Conservation (phyloP, 2,113 vertebrate genomes). For the Saccopteryx leptura region DNA sequence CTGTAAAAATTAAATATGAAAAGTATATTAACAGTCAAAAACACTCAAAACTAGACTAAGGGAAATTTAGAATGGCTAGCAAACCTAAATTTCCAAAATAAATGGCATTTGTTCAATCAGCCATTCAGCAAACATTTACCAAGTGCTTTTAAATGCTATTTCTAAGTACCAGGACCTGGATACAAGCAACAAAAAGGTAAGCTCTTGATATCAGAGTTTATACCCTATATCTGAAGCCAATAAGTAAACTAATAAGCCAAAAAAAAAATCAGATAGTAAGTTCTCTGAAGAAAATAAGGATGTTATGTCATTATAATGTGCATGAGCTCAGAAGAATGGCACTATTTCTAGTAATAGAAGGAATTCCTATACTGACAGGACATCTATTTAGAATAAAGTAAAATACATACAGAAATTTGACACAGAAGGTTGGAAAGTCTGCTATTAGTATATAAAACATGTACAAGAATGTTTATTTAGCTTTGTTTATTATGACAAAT, state of each 20-base stretch:
- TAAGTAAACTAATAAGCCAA: background rate
- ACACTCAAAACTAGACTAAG: background rate
- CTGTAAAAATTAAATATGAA: constrained; percentile 25
- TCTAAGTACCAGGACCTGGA: background rate
- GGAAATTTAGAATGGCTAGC: background rate
- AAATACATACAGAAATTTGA: constrained; percentile 18
- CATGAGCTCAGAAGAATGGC: background rate
- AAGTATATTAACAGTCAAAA: constrained; percentile 27
- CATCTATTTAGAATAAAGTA: background rate
- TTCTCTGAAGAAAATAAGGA: constrained; percentile 1
- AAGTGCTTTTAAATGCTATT: background rate
- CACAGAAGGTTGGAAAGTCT: background rate
- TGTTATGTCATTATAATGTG: background rate
- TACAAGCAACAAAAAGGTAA: background rate
- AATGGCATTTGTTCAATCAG: background rate
- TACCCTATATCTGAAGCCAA: background rate
- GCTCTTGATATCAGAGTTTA: background rate
- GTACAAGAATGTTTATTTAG: background rate
- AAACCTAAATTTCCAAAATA: background rate
- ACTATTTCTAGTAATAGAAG: background rate
- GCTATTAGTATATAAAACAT: background rate
- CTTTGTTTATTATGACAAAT: background rate
- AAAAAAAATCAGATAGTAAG: background rate
- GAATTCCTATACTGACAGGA: background rate
- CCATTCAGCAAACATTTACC: constrained; percentile 1